Base-by-base conservation (phyloP, 2,797 vertebrate species). In the Emys orbicularis region DNA sequence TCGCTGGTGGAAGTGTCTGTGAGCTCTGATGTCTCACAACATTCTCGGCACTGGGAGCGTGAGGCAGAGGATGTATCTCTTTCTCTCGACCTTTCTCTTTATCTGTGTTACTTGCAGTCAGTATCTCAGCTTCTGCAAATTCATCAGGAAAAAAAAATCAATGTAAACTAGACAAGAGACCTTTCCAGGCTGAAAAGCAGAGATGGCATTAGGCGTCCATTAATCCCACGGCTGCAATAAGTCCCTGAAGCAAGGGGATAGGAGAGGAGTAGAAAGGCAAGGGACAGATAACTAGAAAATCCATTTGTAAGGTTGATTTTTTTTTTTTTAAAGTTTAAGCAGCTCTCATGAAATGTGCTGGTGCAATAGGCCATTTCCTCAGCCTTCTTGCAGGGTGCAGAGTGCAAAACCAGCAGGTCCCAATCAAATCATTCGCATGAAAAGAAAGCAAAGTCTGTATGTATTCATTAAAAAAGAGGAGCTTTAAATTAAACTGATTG, bases 61-160 rank as follows among this genome's bases (percentile, higher is more conserved):
- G 74, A 88, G 88, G 84, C 92, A 94, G 76, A 83, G 93, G 34
- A 79, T 93, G 85, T 79, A 94, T 92, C 92, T 84, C 54, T 47
- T 95, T 76, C 83, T 87, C 79, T 84, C 0, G 18, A 96, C 94
- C 86, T 92, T 82, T 49, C 93, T 87, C 92, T 97, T 97, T 94
- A 87, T 97, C 95, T 96, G 1, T 88, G 79, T 84, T 97, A 96
- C 97, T 95, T 79, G 3, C 92, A 96, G 90, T 97, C 1, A 1
- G 86, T 89, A 94, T 96, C 97, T 98, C 95, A 89, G 96, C 95
- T 97, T 97, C 97, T 97, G 95, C 94, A 98, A 98, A 98, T 97
- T 96, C 96, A 97, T 97, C 96, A 97, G 97, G 90, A 97, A 97
- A 91, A 96, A 93, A 97, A 98, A 98, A 98, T 98, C 98, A 96